phyloP scores from a whole-genome alignment of 2,113 vertebrate genomes.

The Brachyhypopomus occidentalis region DNA sequence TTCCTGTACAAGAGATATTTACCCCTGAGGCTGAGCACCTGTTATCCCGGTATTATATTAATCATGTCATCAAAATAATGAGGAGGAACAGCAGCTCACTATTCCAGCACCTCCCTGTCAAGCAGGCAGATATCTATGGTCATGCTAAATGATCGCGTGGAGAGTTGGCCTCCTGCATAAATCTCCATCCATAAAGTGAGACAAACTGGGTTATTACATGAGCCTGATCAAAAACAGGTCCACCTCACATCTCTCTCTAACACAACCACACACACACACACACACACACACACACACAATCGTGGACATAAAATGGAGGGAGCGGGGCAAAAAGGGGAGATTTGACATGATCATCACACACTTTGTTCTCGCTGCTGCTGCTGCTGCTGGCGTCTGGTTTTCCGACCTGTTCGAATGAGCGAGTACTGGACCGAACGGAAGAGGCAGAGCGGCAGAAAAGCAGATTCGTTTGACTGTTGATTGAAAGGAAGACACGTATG shows the following conservation, averaged over 20 bases:
- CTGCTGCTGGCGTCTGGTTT: constrained; percentile 49
- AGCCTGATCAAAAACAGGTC: constrained; percentile 46
- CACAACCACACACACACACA: background rate
- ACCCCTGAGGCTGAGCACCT: constrained; percentile 22
- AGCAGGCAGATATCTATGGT: constrained; percentile 12
- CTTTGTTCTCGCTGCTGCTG: constrained; percentile 29
- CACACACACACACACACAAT: constrained; percentile 23
- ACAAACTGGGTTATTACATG: constrained; percentile 46
- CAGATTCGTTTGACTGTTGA: constrained; percentile 45
- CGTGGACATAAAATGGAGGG: constrained; percentile 5
- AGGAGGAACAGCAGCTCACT: constrained; percentile 43
- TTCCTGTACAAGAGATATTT: constrained; percentile 15
- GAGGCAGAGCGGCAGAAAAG: constrained; percentile 18
- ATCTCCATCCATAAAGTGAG: constrained; percentile 43
- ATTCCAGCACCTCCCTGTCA: constrained; percentile 45
- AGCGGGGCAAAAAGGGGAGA: background rate
- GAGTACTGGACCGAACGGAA: constrained; percentile 27
- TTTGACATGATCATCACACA: constrained; percentile 48
- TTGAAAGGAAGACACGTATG: constrained; percentile 17
- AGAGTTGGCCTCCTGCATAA: constrained; percentile 20
- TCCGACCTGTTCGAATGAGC: constrained; percentile 43
- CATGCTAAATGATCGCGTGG: constrained; percentile 51
- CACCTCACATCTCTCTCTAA: background rate
- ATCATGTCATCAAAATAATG: constrained; percentile 40
- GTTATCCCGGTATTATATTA: constrained; percentile 33